These are phyloP conservation scores for Falco naumanni DNA, from an alignment of 2,797 vertebrate species.

Conservation along the genomic window DNA sequence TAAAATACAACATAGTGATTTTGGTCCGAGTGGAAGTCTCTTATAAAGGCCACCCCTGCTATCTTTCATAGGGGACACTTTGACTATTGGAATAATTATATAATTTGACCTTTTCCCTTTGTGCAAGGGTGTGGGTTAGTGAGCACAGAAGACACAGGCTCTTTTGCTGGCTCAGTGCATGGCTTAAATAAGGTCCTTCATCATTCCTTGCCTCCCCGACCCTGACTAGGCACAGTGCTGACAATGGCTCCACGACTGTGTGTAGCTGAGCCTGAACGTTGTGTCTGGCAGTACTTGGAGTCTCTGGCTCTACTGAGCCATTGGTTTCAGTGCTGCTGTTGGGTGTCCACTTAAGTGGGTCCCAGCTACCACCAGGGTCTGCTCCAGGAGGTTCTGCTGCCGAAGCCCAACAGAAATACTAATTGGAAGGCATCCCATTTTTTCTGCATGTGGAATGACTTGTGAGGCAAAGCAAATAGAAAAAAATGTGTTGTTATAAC, in stretches of 20 bases:
- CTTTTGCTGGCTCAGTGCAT: background rate
- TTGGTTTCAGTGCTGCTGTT: background rate
- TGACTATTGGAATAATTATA: background rate
- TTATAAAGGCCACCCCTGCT: background rate
- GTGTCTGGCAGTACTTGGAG: background rate
- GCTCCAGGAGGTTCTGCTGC: background rate
- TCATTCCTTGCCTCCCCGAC: background rate
- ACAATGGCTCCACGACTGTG: background rate
- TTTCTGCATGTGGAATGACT: background rate
- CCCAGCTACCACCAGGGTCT: accelerated
- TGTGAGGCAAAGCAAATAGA: background rate
- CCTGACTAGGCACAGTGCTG: background rate
- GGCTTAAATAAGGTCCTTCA: background rate
- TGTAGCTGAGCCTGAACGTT: background rate
- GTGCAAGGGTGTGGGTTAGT: background rate
- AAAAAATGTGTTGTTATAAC: background rate
- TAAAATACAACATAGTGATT: background rate
- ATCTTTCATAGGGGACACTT: background rate
- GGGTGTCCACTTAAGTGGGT: background rate
- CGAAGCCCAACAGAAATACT: accelerated
- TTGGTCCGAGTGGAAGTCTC: background rate
- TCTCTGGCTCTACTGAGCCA: background rate
- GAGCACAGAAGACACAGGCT: background rate
- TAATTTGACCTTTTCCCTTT: background rate
- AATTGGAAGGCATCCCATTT: background rate